A percentile compares a stretch with the other conserved stretches of the same genome.
phyloP scores from a whole-genome alignment of 30 jellyfish, hydroid and myxozoan species.

The Sanderia malayensis region DNA sequence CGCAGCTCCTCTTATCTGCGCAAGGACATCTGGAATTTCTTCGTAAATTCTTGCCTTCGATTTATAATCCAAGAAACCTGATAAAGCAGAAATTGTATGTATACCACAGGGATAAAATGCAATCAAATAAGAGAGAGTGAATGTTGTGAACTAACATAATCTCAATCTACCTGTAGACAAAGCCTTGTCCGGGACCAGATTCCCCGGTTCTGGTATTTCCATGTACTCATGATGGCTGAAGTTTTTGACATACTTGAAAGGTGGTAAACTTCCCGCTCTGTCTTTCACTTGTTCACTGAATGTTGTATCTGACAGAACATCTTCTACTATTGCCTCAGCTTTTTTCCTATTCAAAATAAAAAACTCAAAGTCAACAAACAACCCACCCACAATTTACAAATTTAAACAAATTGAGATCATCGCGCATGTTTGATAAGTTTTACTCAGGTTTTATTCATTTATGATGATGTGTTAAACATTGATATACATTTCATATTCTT shows the following conservation, averaged over 20 bases:
- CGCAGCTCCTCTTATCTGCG: neutral
- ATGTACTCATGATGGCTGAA: conserved; percentile 16
- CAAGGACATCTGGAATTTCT: conserved; percentile 18
- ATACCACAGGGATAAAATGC: neutral
- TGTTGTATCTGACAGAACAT: conserved; percentile 53
- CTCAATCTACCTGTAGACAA: conserved; percentile 43
- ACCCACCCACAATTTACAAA: no score
- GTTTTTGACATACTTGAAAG: conserved; percentile 8
- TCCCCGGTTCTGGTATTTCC: conserved; percentile 55
- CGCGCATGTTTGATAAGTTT: no score
- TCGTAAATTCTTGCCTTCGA: conserved; percentile 38
- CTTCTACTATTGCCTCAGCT: conserved; percentile 65
- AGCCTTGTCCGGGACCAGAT: conserved; percentile 20
- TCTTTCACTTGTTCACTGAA: conserved; percentile 58
- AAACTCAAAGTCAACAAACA: no score
- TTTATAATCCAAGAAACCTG: conserved; percentile 25
- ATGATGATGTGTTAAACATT: no score
- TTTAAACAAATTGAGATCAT: no score
- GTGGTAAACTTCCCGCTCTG: conserved; percentile 55
- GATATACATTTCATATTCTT: no score
- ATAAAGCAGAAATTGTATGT: neutral
- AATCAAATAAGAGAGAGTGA: neutral
- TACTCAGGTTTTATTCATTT: no score
- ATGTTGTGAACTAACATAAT: neutral
- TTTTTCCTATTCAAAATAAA: conserved; percentile 24